A percentile compares a stretch with the other conserved stretches of the same genome.
Evolutionary conservation across 2,113 vertebrate genomes (phyloP).

Genomic region (Elaphurus davidianus): DNA sequence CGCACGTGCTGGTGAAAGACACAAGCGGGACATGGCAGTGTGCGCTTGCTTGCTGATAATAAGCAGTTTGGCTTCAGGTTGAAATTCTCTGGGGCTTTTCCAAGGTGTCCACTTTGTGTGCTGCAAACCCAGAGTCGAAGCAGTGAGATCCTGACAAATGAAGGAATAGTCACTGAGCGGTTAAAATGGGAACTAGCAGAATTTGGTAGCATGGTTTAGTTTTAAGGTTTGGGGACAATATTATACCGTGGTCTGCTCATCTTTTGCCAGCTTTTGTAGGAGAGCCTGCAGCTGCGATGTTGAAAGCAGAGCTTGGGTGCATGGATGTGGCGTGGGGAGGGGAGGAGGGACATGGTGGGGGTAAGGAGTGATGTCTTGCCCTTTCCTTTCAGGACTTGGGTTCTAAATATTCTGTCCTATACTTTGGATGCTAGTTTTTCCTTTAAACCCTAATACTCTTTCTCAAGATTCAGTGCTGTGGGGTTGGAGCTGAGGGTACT

Average conservation of each 20-base stretch:
- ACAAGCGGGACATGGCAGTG: rapidly evolving
- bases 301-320: too few relatives aligned
- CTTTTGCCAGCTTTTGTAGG: not conserved
- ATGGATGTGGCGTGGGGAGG: rapidly evolving
- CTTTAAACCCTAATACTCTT: not conserved
- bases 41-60: rapidly evolving
- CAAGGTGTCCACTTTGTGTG: not conserved
- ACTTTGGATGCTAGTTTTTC: not conserved
- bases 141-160: not conserved
- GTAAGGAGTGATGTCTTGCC: not conserved
- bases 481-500: too few relatives aligned
- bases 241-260: not conserved
- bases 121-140: not conserved
- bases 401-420: not conserved
- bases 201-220: not conserved
- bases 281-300: not conserved
- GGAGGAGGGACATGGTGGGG: rapidly evolving
- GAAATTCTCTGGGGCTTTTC: not conserved
- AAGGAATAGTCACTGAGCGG: not conserved
- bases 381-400: not conserved
- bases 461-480: not conserved
- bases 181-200: not conserved
- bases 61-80: not conserved
- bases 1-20: rapidly evolving
- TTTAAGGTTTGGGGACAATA: not conserved